A percentile compares a stretch with the other conserved stretches of the same genome.
Evolutionary conservation across 2,113 vertebrate genomes (phyloP).

Genomic region (Thryonomys swinderianus): DNA sequence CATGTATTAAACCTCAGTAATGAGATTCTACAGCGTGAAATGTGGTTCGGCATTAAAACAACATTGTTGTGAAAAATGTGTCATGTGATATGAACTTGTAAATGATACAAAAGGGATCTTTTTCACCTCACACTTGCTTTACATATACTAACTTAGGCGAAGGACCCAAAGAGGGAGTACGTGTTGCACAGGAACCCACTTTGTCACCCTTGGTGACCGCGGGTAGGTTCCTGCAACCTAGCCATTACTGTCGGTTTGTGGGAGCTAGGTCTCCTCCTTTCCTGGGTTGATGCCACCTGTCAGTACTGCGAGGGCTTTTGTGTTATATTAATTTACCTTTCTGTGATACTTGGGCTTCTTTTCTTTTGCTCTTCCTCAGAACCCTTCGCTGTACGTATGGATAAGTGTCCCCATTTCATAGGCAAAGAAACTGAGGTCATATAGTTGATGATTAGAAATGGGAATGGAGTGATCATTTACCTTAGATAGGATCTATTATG

Average conservation of each 20-base stretch:
- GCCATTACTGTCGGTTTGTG: background rate
- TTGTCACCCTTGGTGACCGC: background rate
- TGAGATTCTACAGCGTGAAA: constrained; percentile 40
- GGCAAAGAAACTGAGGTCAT: background rate
- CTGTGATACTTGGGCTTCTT: background rate
- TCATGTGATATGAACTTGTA: constrained; percentile 33
- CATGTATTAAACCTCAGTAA: constrained; percentile 27
- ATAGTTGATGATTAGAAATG: background rate
- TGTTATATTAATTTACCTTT: background rate
- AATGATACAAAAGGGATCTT: constrained; percentile 46
- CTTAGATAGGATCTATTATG: background rate
- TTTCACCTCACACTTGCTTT: constrained; percentile 47
- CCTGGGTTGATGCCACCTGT: background rate
- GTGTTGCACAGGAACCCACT: background rate
- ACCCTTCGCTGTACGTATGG: background rate
- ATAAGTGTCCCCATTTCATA: background rate
- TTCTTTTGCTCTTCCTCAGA: constrained; percentile 18
- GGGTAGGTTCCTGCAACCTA: background rate
- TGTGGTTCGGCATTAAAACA: constrained; percentile 16
- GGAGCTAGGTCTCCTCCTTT: background rate
- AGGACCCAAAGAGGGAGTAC: background rate
- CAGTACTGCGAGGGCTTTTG: background rate
- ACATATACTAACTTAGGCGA: constrained; percentile 12
- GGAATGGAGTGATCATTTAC: background rate
- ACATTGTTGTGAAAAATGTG: constrained; percentile 18